Evolutionary conservation across 1,140 invertebrate species (phyloP), one percentile per base, ranked within the genome.

Genomic region (Scaptomyza hsui): DNA sequence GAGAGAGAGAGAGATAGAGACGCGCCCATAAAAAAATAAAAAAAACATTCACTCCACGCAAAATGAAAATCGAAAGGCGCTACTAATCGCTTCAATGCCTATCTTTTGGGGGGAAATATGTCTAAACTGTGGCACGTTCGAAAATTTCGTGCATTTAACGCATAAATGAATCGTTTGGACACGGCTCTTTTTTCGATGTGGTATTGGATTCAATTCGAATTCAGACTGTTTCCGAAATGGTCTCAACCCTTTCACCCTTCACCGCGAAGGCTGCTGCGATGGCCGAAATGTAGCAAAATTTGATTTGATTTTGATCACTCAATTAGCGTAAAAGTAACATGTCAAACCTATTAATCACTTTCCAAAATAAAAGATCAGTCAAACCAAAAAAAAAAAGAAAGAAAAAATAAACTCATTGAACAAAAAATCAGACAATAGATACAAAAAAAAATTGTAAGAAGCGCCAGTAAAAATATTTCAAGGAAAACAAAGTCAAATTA

Each of bases 261-360:
- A 82, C 82, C 83, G n/a, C 56, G 68, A 68, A 72, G 72, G 68
- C 75, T 75, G 75, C 55, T 65, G 70, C 48, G 63, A 73, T 69
- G 63, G 26, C 73, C 73, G 26, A 73, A 72, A 73, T 76, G 73
- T 77, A 68, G 68, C 75, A 65, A 74, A 1, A 75, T 88, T 70
- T 61, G 75, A 82, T 74, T 86, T 59, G 76, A 86, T 89, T 88
- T 89, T 88, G 82, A 88, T 88, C 83, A 83, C 82, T 88, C 82
- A 88, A 88, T 88, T 88, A 88, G 82, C 78, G 83, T 88, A 86
- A 86, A 86, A 86, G 82, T 82, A 86, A 88, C 82, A 88, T 88
- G 82, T 88, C 82, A 88, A 88, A 88, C 42, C 82, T 62, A 88
- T 88, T 88, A 88, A 88, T 88, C 82, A 88, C 82, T 88, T 88